Evolutionary conservation across 1,140 invertebrate genomes (phyloP).

Genomic region (Panagrolaimus sp.): DNA sequence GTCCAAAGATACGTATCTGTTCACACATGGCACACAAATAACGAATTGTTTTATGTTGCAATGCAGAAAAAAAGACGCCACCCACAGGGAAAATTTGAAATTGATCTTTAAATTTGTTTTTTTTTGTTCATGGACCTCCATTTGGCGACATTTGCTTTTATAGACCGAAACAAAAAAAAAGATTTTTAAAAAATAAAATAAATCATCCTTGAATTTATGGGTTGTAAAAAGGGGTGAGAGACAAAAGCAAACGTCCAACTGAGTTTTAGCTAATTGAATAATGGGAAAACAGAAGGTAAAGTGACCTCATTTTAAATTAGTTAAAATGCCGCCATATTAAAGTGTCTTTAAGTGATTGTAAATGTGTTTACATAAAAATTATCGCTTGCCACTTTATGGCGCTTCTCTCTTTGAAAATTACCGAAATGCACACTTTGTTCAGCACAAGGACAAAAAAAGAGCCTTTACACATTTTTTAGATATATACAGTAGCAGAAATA

Average conservation of each 20-base stretch:
- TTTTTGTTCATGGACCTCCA: background rate
- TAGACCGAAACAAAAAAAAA: no score
- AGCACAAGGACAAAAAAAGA: background rate
- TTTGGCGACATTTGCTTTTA: constrained; percentile 11
- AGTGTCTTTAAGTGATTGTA: constrained; percentile 10
- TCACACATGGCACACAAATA: constrained; percentile 6
- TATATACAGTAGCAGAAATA: background rate
- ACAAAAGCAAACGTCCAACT: background rate
- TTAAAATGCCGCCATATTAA: no score
- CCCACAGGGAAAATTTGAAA: background rate
- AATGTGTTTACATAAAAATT: constrained; percentile 13
- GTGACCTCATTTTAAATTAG: background rate
- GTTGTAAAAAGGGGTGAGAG: background rate
- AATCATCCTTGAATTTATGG: background rate
- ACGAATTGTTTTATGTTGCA: background rate
- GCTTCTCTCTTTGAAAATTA: constrained; percentile 1
- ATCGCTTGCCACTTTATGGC: constrained; percentile 6
- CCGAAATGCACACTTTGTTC: background rate
- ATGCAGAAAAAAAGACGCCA: background rate
- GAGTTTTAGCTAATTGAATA: constrained; percentile 1
- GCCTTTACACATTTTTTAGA: background rate
- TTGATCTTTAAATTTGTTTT: no score
- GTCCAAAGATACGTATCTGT: constrained; percentile 3
- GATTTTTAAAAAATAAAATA: background rate
- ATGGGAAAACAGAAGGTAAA: background rate